Evolutionary conservation across 2,113 vertebrate species (phyloP), one percentile per base, ranked within the genome.

Genomic region (Mesoclemmys tuberculata): DNA sequence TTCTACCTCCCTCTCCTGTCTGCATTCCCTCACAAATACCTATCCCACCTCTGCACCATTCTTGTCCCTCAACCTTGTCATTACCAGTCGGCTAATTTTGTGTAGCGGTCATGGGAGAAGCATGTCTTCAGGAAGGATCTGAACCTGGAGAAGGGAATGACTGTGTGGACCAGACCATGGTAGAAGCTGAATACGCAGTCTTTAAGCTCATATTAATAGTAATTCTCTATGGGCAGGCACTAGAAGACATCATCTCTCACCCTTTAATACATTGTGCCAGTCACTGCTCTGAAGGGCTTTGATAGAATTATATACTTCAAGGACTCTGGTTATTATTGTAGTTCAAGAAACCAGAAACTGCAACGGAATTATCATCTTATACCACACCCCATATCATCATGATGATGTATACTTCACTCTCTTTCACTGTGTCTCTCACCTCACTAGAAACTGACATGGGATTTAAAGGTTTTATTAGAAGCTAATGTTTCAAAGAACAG

Each of bases 141-240:
- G 0, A 87, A 26, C 1, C 0, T 4, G 10, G 56, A 84, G 55
- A 24, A 14, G 46, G 14, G 84, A 82, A 29, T 3, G 29, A 80
- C 31, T 18, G 13, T 21, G 3, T 0, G 5, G 49, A 71, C 24
- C 64, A 51, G 21, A 79, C 61, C 61, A 68, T n/a, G 35, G 31
- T 9, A 68, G 61, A 68, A 35, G 61, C 61, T n/a, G 18, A n/a
- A 68, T 16, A 35, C 35, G 31, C 61, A 68, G 35, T 64, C 31
- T 68, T n/a, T 68, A 44, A 90, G 52, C 35, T 48, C 16, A 38
- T 26, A 52, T 52, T 52, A 74, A 19, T 74, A 31, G 46, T 2
- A 46, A 46, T 44, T 21, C 41, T 82, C 54, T 11, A 27, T 8
- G 18, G 18, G 2, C 26, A 24, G 51, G 8, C 10, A 35, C 10